Conservation (phyloP, 2,888 invertebrate species). For the Agrochola litura region DNA sequence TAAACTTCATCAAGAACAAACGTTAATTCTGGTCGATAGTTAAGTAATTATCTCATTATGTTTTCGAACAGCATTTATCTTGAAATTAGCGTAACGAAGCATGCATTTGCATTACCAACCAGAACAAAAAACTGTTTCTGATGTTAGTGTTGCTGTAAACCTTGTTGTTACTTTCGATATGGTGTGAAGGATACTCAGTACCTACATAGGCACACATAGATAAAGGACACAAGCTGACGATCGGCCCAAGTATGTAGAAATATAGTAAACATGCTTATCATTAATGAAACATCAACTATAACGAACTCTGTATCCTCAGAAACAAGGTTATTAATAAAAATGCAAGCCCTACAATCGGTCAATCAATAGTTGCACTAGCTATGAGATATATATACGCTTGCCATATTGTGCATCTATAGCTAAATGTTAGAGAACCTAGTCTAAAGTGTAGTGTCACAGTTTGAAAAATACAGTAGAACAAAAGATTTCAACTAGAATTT, state of each 20-base stretch:
- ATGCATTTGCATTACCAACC: constrained; percentile 67
- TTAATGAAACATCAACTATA: constrained; percentile 46
- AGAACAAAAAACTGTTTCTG: constrained; percentile 67
- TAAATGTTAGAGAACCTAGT: constrained; percentile 11
- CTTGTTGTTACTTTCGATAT: constrained; percentile 64
- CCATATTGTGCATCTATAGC: constrained; percentile 4
- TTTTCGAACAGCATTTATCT: constrained; percentile 79
- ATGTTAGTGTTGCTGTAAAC: constrained; percentile 60
- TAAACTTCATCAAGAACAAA: constrained; percentile 87
- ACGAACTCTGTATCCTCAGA: constrained; percentile 19
- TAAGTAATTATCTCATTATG: constrained; percentile 85
- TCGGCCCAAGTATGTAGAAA: constrained; percentile 33
- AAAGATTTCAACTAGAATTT: constrained; percentile 33
- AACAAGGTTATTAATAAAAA: constrained; percentile 33
- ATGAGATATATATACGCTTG: constrained; percentile 7
- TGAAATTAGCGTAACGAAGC: constrained; percentile 77
- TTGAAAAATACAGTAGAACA: constrained; percentile 41
- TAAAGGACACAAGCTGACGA: constrained; percentile 54
- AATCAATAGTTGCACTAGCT: constrained; percentile 28
- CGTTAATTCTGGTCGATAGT: constrained; percentile 82
- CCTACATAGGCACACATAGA: constrained; percentile 45
- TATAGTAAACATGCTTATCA: constrained; percentile 53
- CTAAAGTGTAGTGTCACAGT: constrained; percentile 36
- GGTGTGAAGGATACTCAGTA: constrained; percentile 64
- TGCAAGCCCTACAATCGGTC: constrained; percentile 14